Base-by-base conservation (phyloP, 2,797 vertebrate genomes). In the Eutrigla gurnardus region DNA sequence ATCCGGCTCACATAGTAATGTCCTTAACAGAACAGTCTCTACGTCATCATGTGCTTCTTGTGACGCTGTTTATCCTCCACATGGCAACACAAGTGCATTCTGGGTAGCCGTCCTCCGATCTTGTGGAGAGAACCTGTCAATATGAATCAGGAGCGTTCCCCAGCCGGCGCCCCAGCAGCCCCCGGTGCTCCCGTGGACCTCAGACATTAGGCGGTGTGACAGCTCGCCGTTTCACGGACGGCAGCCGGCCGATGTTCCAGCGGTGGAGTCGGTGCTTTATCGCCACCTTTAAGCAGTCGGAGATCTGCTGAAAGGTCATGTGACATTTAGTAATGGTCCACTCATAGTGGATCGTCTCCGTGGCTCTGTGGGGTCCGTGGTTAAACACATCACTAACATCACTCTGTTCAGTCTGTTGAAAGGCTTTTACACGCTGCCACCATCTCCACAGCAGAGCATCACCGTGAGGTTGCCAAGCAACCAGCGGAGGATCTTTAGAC, bases 291-390 rank as follows among this genome's bases (percentile, higher is more conserved):
- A 40, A 64, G 62, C 63, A 62, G 52, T 52, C 49, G 57, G 45
- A 70, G 69, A 66, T 50, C 46, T 45, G 78, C 46, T 81, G 87
- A 86, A 61, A 90, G 86, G 82, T 89, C 84, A 82, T 0, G 0
- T 79, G 77, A 86, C 83, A 80, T 82, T 87, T 74, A 54, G 54
- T 65, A 65, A 67, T 40, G 57, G 43, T 50, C 9, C 7, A 54
- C 45, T 50, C 33, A 33, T 10, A 45, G 2, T 33, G 39, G 65
- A 65, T 15, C 0, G 9, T 60, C 69, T 64, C 37, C 35, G 60
- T 55, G 32, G 63, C 9, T 67, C 35, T 33, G 15, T n/a, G 17
- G 32, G 49, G 57, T 33, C 54, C 2, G 6, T 32, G 60, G 15
- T 59, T 25, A 25, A 25, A 25, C 25, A 25, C 25, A 25, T 25